Evolutionary conservation across 1,140 invertebrate species (phyloP).

Genomic region (Harlomillsia oculata): DNA sequence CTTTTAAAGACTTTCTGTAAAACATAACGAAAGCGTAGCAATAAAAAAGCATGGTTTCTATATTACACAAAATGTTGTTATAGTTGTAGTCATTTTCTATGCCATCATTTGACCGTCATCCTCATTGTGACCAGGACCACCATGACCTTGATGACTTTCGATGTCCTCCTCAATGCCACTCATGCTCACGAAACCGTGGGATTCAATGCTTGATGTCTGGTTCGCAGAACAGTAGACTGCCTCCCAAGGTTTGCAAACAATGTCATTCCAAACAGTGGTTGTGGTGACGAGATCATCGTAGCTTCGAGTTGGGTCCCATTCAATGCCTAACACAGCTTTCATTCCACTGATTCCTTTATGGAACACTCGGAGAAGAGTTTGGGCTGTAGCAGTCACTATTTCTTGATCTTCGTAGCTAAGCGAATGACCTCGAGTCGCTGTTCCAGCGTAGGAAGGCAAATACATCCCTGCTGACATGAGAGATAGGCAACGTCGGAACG

Average conservation of each 20-base stretch:
- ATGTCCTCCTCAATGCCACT: no score
- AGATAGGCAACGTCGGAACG: constrained; percentile 78
- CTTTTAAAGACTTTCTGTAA: no score
- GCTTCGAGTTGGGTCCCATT: constrained; percentile 43
- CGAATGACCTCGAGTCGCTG: constrained; percentile 78
- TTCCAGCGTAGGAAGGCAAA: constrained; percentile 60
- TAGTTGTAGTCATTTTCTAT: no score
- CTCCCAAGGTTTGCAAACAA: not conserved
- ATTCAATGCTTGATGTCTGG: no score
- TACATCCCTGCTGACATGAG: constrained; percentile 88
- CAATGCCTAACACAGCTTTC: constrained; percentile 71
- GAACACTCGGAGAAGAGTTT: constrained; percentile 76
- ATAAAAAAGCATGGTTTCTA: no score
- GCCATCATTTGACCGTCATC: no score
- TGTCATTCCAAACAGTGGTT: not conserved
- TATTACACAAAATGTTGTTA: no score
- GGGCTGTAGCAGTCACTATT: constrained; percentile 79
- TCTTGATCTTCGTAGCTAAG: constrained; percentile 93
- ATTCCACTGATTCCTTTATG: constrained; percentile 87
- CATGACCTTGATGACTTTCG: no score
- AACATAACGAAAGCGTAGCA: no score
- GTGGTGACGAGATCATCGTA: not conserved
- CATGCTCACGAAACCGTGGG: no score
- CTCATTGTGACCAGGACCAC: no score
- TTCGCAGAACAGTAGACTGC: not conserved